A percentile compares a stretch with the other conserved stretches of the same genome.
Evolutionary conservation across 2,113 vertebrate species (phyloP).

Genomic region (Scalopus aquaticus): DNA sequence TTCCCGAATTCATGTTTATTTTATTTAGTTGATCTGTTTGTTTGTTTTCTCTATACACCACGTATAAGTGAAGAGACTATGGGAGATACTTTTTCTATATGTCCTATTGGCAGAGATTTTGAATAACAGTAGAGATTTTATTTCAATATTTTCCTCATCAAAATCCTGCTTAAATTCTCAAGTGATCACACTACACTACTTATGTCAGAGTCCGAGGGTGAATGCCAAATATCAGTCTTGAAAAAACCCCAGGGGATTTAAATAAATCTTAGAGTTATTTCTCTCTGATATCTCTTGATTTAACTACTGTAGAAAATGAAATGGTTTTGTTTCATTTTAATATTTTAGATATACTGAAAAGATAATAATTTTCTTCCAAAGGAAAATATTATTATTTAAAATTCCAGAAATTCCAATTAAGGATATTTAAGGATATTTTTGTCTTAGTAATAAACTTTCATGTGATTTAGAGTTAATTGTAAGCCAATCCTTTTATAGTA

Average conservation of each 20-base stretch:
- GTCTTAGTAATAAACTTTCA: background rate
- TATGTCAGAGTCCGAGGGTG: background rate
- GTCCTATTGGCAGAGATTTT: background rate
- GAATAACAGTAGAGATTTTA: background rate
- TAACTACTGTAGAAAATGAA: background rate
- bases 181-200: background rate
- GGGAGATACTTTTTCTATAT: background rate
- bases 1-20: too few relatives aligned
- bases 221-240: background rate
- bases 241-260: background rate
- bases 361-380: background rate
- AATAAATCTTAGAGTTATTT: background rate
- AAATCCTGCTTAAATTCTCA: background rate
- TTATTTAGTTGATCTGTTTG: too few relatives aligned
- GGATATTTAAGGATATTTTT: background rate
- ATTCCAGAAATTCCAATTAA: background rate
- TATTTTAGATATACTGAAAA: background rate
- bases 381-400: background rate
- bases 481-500: background rate
- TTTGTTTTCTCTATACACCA: too few relatives aligned
- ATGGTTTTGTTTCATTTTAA: background rate
- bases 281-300: background rate
- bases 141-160: background rate
- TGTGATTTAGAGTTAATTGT: background rate
- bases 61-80: background rate